Evolutionary conservation across 2,113 vertebrate species (phyloP).

Genomic region (Prolemur simus): DNA sequence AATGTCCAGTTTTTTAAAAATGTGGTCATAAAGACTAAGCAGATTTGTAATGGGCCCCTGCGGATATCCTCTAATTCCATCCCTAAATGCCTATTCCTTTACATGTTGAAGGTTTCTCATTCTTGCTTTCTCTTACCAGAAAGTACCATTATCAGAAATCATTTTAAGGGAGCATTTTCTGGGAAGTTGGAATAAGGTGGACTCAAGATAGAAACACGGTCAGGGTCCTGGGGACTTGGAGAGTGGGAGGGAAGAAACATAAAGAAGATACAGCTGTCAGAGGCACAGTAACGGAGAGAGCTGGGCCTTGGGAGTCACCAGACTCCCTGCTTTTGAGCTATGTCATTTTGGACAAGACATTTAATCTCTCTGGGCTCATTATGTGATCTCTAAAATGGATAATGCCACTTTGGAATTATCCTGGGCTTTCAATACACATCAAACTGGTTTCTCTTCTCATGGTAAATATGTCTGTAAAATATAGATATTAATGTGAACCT

Average conservation of each 20-base stretch:
- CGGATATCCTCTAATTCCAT: neutral
- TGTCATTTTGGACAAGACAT: neutral
- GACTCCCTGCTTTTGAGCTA: neutral
- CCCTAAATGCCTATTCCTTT: neutral
- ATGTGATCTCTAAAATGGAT: neutral
- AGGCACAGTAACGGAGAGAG: neutral
- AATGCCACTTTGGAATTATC: neutral
- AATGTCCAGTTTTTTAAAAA: neutral
- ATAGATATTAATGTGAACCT: neutral
- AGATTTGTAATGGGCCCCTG: neutral
- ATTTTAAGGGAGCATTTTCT: neutral
- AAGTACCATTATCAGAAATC: neutral
- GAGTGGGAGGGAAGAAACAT: neutral
- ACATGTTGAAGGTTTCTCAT: neutral
- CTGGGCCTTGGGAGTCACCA: neutral
- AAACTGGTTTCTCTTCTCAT: neutral
- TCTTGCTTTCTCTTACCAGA: neutral
- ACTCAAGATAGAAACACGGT: neutral
- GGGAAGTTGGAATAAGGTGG: neutral
- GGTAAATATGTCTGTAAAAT: conserved; percentile 3
- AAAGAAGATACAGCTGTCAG: neutral
- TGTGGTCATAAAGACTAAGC: neutral
- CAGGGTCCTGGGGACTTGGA: neutral
- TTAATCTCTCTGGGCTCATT: neutral
- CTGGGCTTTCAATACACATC: neutral